Percentiles rank a stretch among this genome's conserved stretches.
Evolutionary conservation across 2,888 invertebrate genomes (phyloP).

Genomic region (Trisateles emortualis): DNA sequence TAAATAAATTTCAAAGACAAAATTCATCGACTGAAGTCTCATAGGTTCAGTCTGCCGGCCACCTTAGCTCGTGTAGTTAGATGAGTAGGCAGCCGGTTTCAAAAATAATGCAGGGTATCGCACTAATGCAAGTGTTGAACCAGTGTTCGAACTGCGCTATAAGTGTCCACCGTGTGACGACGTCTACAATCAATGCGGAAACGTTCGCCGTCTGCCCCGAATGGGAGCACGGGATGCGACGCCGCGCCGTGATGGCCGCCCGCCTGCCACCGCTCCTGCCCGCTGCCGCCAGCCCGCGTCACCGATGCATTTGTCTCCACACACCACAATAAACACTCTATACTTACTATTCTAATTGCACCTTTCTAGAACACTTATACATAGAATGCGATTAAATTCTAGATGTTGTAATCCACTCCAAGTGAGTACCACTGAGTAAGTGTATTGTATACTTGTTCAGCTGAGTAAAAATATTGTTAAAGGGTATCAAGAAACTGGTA

Average conservation of each 20-base stretch:
- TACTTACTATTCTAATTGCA: conserved; percentile 41
- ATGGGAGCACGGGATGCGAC: conserved; percentile 81
- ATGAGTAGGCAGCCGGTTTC: conserved; percentile 33
- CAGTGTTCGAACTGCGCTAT: conserved; percentile 67
- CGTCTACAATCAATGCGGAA: conserved; percentile 82
- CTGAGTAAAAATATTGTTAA: no score
- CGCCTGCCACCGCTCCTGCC: conserved; percentile 40
- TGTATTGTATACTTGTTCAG: no score
- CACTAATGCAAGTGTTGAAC: conserved; percentile 40
- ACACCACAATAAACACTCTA: conserved; percentile 51
- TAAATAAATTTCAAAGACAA: neutral
- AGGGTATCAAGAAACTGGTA: no score
- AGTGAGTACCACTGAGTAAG: no score
- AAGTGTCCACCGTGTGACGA: conserved; percentile 76
- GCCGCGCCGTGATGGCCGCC: conserved; percentile 73
- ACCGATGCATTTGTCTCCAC: conserved; percentile 67
- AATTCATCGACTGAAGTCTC: neutral
- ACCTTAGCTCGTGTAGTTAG: neutral
- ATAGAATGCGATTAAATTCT: conserved; percentile 28
- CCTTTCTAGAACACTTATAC: conserved; percentile 41
- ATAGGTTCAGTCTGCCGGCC: neutral
- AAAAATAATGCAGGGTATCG: conserved; percentile 41
- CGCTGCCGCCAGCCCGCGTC: conserved; percentile 53
- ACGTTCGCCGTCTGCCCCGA: conserved; percentile 68
- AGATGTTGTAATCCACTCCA: neutral